Evolutionary conservation across 2,797 vertebrate species (phyloP).

Genomic region (Steatocranus sp.): DNA sequence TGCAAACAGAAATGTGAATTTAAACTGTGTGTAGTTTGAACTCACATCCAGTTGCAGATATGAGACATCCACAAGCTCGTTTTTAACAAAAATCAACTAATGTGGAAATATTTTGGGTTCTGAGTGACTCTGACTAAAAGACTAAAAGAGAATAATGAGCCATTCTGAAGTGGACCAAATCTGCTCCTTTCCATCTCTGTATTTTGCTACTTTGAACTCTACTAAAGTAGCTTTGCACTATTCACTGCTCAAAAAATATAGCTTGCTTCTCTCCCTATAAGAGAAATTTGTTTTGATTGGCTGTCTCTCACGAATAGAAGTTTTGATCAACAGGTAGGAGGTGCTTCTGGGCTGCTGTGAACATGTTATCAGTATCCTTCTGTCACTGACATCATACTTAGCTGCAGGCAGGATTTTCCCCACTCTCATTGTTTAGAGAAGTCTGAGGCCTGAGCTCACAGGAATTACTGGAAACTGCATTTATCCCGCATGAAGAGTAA

Average conservation of each 20-base stretch:
- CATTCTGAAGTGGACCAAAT: neutral
- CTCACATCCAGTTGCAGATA: neutral
- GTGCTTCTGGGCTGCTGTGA: neutral
- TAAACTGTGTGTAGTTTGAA: neutral
- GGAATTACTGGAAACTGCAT: neutral
- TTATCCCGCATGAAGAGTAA: neutral
- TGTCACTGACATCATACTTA: neutral
- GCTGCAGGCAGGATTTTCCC: neutral
- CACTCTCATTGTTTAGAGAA: neutral
- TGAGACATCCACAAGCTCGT: neutral
- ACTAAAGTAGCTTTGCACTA: neutral
- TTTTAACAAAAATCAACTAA: neutral
- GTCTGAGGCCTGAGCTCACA: neutral
- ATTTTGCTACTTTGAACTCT: neutral
- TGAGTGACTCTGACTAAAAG: neutral
- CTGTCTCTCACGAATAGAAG: neutral
- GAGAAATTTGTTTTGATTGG: neutral
- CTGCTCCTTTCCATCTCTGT: neutral
- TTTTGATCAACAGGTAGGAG: neutral
- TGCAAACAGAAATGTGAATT: neutral
- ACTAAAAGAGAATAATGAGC: neutral
- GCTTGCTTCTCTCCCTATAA: neutral
- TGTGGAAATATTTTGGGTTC: rapidly evolving
- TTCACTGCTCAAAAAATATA: neutral
- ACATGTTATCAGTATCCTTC: rapidly evolving